Percentiles rank a stretch among this genome's conserved stretches.
These are phyloP conservation scores for Chromobotia macracanthus DNA, from an alignment of 2,797 vertebrate genomes.

Conservation along the genomic window DNA sequence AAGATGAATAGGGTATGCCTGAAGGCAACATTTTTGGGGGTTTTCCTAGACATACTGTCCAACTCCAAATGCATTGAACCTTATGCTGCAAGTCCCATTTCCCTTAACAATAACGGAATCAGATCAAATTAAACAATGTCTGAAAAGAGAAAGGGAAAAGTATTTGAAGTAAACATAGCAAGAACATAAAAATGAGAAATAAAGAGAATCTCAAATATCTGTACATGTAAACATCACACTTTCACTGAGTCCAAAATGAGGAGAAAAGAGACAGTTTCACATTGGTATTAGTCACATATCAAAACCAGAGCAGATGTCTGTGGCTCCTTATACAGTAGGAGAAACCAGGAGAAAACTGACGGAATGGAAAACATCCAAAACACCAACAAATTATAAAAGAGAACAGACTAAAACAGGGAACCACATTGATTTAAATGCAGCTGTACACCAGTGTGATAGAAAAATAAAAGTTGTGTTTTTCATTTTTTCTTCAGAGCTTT, in stretches of 20 bases:
- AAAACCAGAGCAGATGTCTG: slow-evolving; percentile 78
- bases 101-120: slow-evolving; percentile 69
- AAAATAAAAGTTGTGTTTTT: slow-evolving; percentile 66
- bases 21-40: slow-evolving; percentile 52
- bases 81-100: slow-evolving; percentile 70
- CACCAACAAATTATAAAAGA: slow-evolving; percentile 79
- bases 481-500: slow-evolving; percentile 57
- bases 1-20: slow-evolving; percentile 59
- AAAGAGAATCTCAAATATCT: slow-evolving; percentile 78
- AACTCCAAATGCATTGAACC: slow-evolving; percentile 55
- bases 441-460: slow-evolving; percentile 67
- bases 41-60: slow-evolving; percentile 44
- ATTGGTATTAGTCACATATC: slow-evolving; percentile 88
- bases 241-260: slow-evolving; percentile 96
- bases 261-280: slow-evolving; percentile 89
- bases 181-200: slow-evolving; percentile 18
- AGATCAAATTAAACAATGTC: slow-evolving; percentile 58
- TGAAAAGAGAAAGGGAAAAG: slow-evolving; percentile 41
- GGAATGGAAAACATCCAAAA: slow-evolving; percentile 76
- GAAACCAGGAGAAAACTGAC: slow-evolving; percentile 63
- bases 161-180: slow-evolving; percentile 19
- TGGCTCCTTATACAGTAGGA: slow-evolving; percentile 74
- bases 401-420: slow-evolving; percentile 51
- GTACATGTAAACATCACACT: slow-evolving; percentile 99
- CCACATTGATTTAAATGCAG: slow-evolving; percentile 57